These are phyloP conservation scores for Thymelicus acteon DNA, from an alignment of 2,888 invertebrate species.

Conservation along the genomic window DNA sequence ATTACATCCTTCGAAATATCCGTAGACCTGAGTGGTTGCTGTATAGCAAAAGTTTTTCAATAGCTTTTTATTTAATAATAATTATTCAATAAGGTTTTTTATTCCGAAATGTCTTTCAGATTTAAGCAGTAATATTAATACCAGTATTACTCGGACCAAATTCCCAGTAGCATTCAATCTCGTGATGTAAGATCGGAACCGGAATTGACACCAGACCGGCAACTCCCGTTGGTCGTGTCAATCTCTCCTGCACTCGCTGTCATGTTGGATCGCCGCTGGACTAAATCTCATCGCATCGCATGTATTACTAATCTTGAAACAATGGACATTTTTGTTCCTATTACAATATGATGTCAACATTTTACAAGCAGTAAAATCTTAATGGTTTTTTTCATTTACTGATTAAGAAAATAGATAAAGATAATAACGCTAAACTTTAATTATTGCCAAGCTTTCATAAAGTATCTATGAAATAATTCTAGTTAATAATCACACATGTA, in stretches of 20 bases:
- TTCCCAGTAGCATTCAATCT: slow-evolving; percentile 56
- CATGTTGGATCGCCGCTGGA: slow-evolving; percentile 28
- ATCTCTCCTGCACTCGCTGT: slow-evolving; percentile 56
- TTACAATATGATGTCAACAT: neutral
- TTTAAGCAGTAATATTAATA: neutral
- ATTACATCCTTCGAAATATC: no score
- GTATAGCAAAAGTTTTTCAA: no score
- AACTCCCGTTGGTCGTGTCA: slow-evolving; percentile 67
- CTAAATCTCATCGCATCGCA: slow-evolving; percentile 49
- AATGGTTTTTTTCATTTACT: no score
- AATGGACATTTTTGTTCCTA: neutral
- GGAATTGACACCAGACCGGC: slow-evolving; percentile 74
- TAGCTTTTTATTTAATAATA: no score
- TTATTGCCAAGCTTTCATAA: no score
- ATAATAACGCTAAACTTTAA: no score
- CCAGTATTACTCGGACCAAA: slow-evolving; percentile 32
- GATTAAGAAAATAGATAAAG: no score
- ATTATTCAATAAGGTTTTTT: neutral
- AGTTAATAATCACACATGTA: neutral
- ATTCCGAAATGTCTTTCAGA: neutral
- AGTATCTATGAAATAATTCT: neutral
- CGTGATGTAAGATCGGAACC: slow-evolving; percentile 71
- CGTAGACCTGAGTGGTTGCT: neutral
- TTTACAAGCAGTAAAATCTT: no score
- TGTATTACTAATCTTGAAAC: slow-evolving; percentile 41